phyloP scores from a whole-genome alignment of 2,113 vertebrate genomes.

The Chionis minor region DNA sequence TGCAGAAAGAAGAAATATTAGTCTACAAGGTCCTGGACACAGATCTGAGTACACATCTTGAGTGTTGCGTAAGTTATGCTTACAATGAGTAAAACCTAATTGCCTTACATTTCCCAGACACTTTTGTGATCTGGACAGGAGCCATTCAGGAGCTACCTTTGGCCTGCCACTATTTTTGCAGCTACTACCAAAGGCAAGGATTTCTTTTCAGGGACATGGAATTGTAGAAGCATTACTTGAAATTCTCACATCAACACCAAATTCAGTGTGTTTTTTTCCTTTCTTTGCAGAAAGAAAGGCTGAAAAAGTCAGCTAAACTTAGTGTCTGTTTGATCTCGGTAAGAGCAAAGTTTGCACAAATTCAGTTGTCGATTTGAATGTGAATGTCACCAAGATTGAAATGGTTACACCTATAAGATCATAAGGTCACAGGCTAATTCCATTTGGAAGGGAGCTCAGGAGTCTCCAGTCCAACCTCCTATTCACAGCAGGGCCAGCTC shows the following conservation, averaged over 20 bases:
- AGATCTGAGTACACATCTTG: neutral
- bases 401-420: neutral
- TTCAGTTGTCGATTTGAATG: neutral
- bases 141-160: neutral
- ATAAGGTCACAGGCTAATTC: neutral
- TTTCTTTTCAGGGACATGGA: neutral
- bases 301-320: neutral
- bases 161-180: neutral
- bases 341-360: neutral
- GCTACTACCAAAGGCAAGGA: neutral
- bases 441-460: neutral
- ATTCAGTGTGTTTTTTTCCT: neutral
- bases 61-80: neutral
- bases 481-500: neutral
- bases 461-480: neutral
- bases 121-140: neutral
- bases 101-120: neutral
- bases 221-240: neutral
- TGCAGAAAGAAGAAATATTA: neutral
- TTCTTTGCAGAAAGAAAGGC: neutral
- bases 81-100: neutral
- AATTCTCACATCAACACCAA: neutral
- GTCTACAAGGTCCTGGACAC: accelerated
- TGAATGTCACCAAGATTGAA: neutral
- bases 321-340: neutral